Evolutionary conservation across 2,888 invertebrate genomes (phyloP).

Genomic region (Hesperia comma): DNA sequence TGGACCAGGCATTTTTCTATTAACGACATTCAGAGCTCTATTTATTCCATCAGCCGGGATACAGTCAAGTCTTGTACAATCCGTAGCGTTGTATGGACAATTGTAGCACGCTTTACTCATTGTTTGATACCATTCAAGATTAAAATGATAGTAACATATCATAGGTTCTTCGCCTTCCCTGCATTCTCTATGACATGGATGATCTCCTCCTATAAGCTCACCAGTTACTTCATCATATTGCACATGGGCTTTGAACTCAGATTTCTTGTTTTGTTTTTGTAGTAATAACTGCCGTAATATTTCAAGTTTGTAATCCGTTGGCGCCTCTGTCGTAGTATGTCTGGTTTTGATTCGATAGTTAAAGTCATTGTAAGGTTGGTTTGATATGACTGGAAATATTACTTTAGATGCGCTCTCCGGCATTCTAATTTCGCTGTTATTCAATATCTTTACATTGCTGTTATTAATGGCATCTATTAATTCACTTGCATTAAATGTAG

Average conservation of each 20-base stretch:
- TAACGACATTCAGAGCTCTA: conserved; percentile 90
- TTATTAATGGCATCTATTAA: background rate
- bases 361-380: conserved; percentile 56
- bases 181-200: conserved; percentile 88
- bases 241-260: conserved; percentile 63
- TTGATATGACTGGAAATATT: conserved; percentile 55
- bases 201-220: conserved; percentile 69
- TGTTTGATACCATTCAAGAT: conserved; percentile 92
- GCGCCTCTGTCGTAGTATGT: conserved; percentile 25
- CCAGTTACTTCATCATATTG: conserved; percentile 76
- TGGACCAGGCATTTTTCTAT: conserved; percentile 95
- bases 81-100: conserved; percentile 89
- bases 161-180: conserved; percentile 83
- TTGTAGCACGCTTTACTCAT: conserved; percentile 94
- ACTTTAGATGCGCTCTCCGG: conserved; percentile 74
- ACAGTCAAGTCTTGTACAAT: conserved; percentile 92
- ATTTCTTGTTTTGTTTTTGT: conserved; percentile 49
- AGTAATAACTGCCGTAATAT: conserved; percentile 9
- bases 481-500: conserved; percentile 26
- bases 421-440: conserved; percentile 47
- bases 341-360: conserved; percentile 52
- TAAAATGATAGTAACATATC: conserved; percentile 89
- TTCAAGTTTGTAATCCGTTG: conserved; percentile 44
- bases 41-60: conserved; percentile 92
- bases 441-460: conserved; percentile 49